Evolutionary conservation across 2,888 invertebrate genomes (phyloP).

Genomic region (Archaeoteleia sp.): DNA sequence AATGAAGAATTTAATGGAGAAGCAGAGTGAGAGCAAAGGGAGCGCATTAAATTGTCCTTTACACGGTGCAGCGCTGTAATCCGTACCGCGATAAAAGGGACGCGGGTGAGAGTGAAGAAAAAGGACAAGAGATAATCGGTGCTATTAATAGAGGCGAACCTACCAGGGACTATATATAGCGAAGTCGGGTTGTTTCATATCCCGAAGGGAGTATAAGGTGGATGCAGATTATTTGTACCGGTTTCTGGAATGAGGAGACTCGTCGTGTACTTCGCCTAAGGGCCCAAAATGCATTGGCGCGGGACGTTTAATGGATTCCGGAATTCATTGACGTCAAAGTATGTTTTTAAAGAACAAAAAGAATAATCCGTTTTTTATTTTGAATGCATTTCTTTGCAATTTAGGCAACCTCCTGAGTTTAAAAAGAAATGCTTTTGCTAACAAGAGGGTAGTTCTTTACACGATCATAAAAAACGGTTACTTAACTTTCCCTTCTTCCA

Average conservation of each 20-base stretch:
- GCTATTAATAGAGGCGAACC: conserved; percentile 65
- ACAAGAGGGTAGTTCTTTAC: neutral
- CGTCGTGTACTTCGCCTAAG: neutral
- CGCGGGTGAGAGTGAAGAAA: conserved; percentile 21
- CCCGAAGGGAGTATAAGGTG: conserved; percentile 52
- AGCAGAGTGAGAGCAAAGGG: conserved; percentile 5
- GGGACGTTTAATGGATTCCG: neutral
- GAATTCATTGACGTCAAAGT: conserved; percentile 22
- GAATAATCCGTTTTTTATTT: conserved; percentile 1
- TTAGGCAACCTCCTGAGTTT: no score
- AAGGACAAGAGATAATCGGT: conserved; percentile 31
- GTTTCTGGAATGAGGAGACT: conserved; percentile 51
- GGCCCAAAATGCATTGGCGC: conserved; percentile 1
- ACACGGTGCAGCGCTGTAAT: neutral
- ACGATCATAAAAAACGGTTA: neutral
- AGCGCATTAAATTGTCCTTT: conserved; percentile 6
- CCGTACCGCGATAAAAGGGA: conserved; percentile 11
- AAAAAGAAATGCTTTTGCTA: no score
- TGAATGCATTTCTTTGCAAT: neutral
- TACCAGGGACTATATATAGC: conserved; percentile 66
- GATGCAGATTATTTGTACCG: conserved; percentile 64
- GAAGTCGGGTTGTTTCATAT: conserved; percentile 44
- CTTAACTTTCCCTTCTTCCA: neutral
- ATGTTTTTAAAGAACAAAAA: conserved; percentile 5
- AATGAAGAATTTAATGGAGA: conserved; percentile 16